Evolutionary conservation across 2,113 vertebrate genomes (phyloP), one percentile per base, ranked within the genome.

Genomic region (Xyrauchen texanus): DNA sequence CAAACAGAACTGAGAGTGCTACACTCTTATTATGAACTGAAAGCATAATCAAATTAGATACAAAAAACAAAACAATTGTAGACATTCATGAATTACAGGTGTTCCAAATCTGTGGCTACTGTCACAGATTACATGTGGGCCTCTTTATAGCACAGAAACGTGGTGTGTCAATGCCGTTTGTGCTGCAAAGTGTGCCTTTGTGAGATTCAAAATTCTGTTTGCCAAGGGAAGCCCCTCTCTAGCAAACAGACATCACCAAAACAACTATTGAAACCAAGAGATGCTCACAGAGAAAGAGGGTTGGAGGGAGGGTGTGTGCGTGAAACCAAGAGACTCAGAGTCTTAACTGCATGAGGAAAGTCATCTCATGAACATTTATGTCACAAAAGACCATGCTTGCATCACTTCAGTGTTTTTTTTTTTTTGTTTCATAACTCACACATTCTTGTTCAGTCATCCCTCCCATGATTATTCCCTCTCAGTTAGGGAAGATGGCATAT

Each of bases 231-330:
- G 71, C 58, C 71, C 21, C 45, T 63, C 46, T 21, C 47, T 34
- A 42, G 71, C 58, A 49, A 74, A 74, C 11, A 74, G 45, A 5
- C 46, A 1, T 74, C 71, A 63, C 71, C 71, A 63, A 47, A 58
- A 58, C 71, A 63, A 74, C 71, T 51, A 63, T 74, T 74, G 46
- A 74, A 63, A 11, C n/a, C 63, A 55, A 52, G 47, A 9, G 47
- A 69, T 68, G 73, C 58, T 81, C 47, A 9, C 2, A 51, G 45
- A 51, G 44, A 65, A 57, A 68, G 68, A 72, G 6, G 52, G 65
- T n/a, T 15, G 10, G 68, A 72, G 6, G 52, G 12, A 60, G 7
- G 7, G 5, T 16, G 42, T 15, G 57, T 68, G 57, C 12, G 13
- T 53, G 46, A 34, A 34, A 34, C 21, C 21, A 34, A 51, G 57